Percentiles rank a stretch among this genome's conserved stretches.
Conservation (phyloP, 1,140 invertebrate species). For the Helicoverpa zea region DNA sequence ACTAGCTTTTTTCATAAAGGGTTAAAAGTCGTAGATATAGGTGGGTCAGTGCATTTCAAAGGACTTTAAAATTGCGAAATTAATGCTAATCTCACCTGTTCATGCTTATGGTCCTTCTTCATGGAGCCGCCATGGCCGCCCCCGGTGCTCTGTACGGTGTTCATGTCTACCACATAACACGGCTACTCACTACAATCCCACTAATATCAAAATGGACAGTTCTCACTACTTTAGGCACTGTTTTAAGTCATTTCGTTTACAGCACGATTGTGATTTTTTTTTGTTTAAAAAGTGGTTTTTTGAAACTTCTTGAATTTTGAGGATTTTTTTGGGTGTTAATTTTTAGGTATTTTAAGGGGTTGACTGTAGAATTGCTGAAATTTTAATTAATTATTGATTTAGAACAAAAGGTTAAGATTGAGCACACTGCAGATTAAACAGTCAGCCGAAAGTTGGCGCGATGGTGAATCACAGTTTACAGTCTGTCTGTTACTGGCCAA, state of each 20-base stretch:
- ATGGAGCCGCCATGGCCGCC: conserved; percentile 79
- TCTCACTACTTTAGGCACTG: conserved; percentile 67
- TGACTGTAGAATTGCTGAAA: too few relatives aligned
- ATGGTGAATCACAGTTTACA: too few relatives aligned
- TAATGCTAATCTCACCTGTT: conserved; percentile 65
- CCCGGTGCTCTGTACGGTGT: conserved; percentile 83
- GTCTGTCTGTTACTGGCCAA: too few relatives aligned
- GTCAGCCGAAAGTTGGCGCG: too few relatives aligned
- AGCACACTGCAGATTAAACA: too few relatives aligned
- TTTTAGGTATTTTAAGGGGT: neutral
- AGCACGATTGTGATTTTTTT: conserved; percentile 13
- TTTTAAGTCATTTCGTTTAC: conserved; percentile 47
- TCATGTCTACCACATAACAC: conserved; percentile 69
- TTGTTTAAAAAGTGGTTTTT: neutral
- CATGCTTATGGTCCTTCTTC: conserved; percentile 83
- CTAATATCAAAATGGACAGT: conserved; percentile 68
- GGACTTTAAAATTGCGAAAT: neutral
- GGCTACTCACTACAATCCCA: conserved; percentile 41
- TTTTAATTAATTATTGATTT: too few relatives aligned
- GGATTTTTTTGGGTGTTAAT: neutral
- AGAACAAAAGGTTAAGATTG: too few relatives aligned
- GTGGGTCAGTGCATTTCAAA: too few relatives aligned
- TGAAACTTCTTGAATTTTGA: neutral
- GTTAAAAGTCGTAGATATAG: too few relatives aligned
- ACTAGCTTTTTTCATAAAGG: too few relatives aligned